Conservation (phyloP, 2,797 vertebrate genomes). For the Channallabes apus region DNA sequence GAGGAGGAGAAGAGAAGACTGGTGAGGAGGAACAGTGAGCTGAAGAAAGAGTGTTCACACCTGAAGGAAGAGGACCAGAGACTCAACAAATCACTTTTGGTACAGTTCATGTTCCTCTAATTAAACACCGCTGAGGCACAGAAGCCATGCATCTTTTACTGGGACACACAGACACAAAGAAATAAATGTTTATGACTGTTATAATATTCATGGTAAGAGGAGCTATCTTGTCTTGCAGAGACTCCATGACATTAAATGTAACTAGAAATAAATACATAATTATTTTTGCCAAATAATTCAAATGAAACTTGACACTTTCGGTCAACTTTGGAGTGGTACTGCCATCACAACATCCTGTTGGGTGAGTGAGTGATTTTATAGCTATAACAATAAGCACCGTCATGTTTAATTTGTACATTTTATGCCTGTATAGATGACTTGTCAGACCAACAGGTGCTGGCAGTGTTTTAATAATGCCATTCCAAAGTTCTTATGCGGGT, state of each 20-base stretch:
- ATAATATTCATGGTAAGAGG: neutral
- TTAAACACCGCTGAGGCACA: neutral
- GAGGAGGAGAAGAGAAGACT: conserved; percentile 93
- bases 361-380: neutral
- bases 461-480: neutral
- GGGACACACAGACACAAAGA: neutral
- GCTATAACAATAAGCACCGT: neutral
- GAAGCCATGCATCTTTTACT: neutral
- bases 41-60: conserved; percentile 85
- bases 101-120: conserved; percentile 57
- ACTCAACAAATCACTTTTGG: conserved; percentile 83
- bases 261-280: neutral
- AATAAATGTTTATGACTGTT: neutral
- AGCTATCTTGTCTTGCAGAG: neutral
- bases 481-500: neutral
- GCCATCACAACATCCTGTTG: neutral
- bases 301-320: neutral
- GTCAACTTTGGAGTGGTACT: neutral
- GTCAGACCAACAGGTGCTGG: neutral
- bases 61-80: conserved; percentile 86
- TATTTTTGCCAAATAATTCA: neutral
- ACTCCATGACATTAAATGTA: neutral
- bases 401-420: neutral
- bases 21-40: conserved; percentile 82
- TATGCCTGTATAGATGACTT: neutral